A percentile compares a stretch with the other conserved stretches of the same genome.
Evolutionary conservation across 1,140 invertebrate species (phyloP).

Genomic region (Cardiocondyla obscurior): DNA sequence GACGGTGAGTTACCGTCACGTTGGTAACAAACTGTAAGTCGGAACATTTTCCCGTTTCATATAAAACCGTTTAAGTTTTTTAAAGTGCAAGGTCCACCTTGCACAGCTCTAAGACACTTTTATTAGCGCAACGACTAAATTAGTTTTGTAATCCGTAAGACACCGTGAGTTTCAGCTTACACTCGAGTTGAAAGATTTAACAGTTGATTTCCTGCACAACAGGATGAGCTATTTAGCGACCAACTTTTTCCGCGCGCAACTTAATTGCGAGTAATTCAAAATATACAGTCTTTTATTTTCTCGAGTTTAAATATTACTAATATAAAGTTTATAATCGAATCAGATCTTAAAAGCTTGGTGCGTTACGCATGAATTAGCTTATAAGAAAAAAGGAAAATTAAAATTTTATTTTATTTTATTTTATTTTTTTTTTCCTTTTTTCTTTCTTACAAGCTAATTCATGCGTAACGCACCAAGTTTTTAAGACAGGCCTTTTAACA

Average conservation of each 20-base stretch:
- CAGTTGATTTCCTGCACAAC: background rate
- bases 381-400: too few species aligned
- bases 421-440: too few species aligned
- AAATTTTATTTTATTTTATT: too few species aligned
- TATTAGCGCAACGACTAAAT: constrained; percentile 51
- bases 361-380: too few species aligned
- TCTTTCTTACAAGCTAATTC: too few species aligned
- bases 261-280: background rate
- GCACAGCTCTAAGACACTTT: constrained; percentile 25
- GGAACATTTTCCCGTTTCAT: constrained; percentile 39
- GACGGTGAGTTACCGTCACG: constrained; percentile 43
- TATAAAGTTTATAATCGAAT: background rate
- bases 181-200: constrained; percentile 21
- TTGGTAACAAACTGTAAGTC: constrained; percentile 46
- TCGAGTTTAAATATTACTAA: background rate
- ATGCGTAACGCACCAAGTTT: too few species aligned
- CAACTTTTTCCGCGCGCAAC: background rate
- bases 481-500: too few species aligned
- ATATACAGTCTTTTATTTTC: background rate
- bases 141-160: constrained; percentile 50
- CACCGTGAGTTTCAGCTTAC: background rate
- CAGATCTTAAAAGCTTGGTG: too few species aligned
- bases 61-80: constrained; percentile 55
- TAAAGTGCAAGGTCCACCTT: constrained; percentile 19
- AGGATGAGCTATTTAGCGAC: constrained; percentile 1